A percentile compares a stretch with the other conserved stretches of the same genome.
phyloP scores from a whole-genome alignment of 2,113 vertebrate species.

The Gobius niger region DNA sequence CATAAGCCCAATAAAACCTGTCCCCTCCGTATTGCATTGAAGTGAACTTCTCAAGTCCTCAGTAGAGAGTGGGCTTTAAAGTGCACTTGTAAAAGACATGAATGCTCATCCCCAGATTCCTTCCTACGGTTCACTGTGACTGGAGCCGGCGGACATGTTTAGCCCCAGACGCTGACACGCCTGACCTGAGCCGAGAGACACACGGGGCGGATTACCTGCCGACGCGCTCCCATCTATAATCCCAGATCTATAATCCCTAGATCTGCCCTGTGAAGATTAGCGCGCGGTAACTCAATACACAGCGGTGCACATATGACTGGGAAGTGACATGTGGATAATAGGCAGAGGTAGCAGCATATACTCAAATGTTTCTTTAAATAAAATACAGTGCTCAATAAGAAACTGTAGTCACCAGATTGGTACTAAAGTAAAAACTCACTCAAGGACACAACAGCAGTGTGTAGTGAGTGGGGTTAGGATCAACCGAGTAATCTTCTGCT shows the following conservation, averaged over 20 bases:
- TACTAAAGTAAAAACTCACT: too few species aligned
- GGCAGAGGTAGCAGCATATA: background rate
- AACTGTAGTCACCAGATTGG: too few species aligned
- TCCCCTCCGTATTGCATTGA: background rate
- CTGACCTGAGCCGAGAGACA: constrained; percentile 59
- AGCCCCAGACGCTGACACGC: constrained; percentile 54
- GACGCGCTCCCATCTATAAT: constrained; percentile 62
- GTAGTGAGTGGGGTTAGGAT: too few species aligned
- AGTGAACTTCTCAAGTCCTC: constrained; percentile 1
- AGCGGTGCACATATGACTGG: constrained; percentile 29
- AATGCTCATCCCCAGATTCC: constrained; percentile 52
- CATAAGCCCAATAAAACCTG: background rate
- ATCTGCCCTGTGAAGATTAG: constrained; percentile 67
- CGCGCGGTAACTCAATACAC: constrained; percentile 33
- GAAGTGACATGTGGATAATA: constrained; percentile 33
- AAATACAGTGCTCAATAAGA: too few species aligned
- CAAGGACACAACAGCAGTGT: too few species aligned
- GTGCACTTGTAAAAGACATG: constrained; percentile 24
- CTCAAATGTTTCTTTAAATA: too few species aligned
- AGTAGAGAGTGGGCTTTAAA: constrained; percentile 1
- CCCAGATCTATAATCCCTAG: constrained; percentile 52
- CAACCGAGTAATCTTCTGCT: too few species aligned
- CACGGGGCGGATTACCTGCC: constrained; percentile 67
- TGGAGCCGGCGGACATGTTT: constrained; percentile 52
- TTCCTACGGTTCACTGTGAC: constrained; percentile 17